phyloP scores from a whole-genome alignment of 2,888 invertebrate genomes.

The Drosophila koepferae region DNA sequence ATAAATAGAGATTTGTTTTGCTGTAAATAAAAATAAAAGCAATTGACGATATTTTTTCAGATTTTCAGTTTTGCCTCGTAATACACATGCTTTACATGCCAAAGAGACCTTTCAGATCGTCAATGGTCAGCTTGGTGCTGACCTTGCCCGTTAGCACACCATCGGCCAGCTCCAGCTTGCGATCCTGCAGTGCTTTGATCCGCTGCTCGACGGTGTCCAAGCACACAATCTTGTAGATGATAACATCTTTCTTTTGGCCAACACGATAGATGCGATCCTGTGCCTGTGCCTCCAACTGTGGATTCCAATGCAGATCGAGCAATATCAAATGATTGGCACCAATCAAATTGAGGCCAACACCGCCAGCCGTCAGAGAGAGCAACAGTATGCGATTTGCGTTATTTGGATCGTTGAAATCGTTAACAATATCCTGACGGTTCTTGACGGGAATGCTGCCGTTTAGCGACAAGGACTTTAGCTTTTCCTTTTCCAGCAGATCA shows the following conservation, averaged over 20 bases:
- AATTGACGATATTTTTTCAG: background rate
- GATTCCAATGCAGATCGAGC: conserved; percentile 98
- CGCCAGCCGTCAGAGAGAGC: conserved; percentile 96
- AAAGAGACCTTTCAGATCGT: conserved; percentile 91
- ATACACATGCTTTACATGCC: conserved; percentile 85
- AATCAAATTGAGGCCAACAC: conserved; percentile 96
- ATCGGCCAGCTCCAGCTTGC: conserved; percentile 91
- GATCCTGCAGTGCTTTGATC: conserved; percentile 92
- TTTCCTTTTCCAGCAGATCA: conserved; percentile 86
- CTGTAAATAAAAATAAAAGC: conserved; percentile 11
- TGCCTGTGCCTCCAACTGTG: conserved; percentile 97
- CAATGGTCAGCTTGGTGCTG: conserved; percentile 90
- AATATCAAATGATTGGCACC: conserved; percentile 97
- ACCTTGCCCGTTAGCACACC: conserved; percentile 91
- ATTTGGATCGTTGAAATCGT: conserved; percentile 89
- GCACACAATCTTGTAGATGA: conserved; percentile 94
- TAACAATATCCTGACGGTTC: conserved; percentile 89
- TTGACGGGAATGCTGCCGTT: conserved; percentile 91
- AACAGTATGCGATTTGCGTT: conserved; percentile 89
- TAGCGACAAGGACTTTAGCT: conserved; percentile 88
- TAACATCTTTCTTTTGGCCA: conserved; percentile 93
- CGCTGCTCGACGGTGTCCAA: conserved; percentile 95
- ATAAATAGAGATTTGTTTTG: conserved; percentile 27
- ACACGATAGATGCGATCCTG: conserved; percentile 97
- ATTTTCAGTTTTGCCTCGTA: conserved; percentile 1